Evolutionary conservation across 2,888 invertebrate genomes (phyloP).

Genomic region (Clusia tigrina): DNA sequence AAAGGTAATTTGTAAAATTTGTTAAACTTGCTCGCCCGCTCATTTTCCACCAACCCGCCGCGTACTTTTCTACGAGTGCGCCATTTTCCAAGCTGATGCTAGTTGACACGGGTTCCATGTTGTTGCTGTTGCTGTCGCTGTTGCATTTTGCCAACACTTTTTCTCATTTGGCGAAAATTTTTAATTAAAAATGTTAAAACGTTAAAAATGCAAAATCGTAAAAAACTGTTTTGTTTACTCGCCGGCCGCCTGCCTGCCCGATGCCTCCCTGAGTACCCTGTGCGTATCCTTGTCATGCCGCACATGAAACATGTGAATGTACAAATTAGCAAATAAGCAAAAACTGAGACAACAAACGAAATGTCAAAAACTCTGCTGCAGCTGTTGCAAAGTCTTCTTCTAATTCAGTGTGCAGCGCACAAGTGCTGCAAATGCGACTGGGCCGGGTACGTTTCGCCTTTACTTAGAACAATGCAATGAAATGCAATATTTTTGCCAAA

Average conservation of each 20-base stretch:
- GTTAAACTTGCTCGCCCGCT: too few relatives aligned
- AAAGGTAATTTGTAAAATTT: too few relatives aligned
- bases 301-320: neutral
- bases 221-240: conserved; percentile 1
- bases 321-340: conserved; percentile 2
- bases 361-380: conserved; percentile 1
- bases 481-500: neutral
- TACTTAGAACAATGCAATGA: neutral
- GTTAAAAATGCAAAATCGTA: too few relatives aligned
- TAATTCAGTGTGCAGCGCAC: neutral
- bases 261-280: neutral
- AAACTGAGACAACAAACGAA: neutral
- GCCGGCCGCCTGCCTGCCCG: neutral
- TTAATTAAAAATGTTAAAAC: conserved; percentile 8
- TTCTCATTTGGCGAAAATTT: neutral
- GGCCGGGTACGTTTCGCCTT: neutral
- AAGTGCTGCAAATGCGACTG: neutral
- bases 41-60: too few relatives aligned
- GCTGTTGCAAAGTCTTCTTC: conserved; percentile 5
- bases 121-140: neutral
- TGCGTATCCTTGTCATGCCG: neutral
- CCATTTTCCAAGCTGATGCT: too few relatives aligned
- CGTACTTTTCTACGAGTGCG: too few relatives aligned
- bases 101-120: neutral
- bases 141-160: neutral